These are phyloP conservation scores for Epinephelus fuscoguttatus DNA, from an alignment of 2,113 vertebrate genomes.

Conservation along the genomic window DNA sequence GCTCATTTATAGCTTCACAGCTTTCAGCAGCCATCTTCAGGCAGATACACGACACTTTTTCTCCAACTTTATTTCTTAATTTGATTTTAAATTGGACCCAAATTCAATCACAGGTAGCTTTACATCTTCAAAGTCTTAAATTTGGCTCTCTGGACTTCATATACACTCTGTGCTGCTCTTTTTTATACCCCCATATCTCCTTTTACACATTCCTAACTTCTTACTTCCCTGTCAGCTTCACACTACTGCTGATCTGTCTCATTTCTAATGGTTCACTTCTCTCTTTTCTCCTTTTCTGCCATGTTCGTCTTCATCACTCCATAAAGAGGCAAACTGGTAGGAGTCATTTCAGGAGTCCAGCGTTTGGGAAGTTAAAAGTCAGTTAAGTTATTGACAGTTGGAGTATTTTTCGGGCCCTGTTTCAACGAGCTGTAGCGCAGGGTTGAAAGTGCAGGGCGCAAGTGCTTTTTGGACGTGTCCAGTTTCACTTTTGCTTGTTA, in stretches of 20 bases:
- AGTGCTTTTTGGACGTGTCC: no score
- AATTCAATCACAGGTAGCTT: conserved; percentile 37
- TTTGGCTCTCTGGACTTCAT: not conserved
- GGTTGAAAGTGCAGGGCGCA: no score
- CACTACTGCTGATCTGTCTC: not conserved
- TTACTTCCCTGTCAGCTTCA: conserved; percentile 3
- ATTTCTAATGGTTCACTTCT: not conserved
- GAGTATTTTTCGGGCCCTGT: no score
- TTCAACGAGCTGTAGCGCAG: no score
- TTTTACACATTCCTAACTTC: conserved; percentile 2
- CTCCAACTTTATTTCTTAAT: conserved; percentile 29
- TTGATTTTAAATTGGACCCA: conserved; percentile 53
- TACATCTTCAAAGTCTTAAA: conserved; percentile 18
- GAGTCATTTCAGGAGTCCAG: not conserved
- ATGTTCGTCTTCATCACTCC: not conserved
- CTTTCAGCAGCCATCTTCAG: not conserved
- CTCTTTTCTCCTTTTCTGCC: not conserved
- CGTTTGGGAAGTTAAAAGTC: not conserved
- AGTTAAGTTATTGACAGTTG: not conserved
- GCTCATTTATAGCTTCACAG: conserved; percentile 16
- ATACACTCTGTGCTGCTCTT: not conserved
- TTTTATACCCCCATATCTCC: not conserved
- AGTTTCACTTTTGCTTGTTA: no score
- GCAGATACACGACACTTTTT: conserved; percentile 17
- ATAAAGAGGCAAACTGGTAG: not conserved